Conservation (phyloP, 2,888 invertebrate genomes). For the Perizoma affinitatum region DNA sequence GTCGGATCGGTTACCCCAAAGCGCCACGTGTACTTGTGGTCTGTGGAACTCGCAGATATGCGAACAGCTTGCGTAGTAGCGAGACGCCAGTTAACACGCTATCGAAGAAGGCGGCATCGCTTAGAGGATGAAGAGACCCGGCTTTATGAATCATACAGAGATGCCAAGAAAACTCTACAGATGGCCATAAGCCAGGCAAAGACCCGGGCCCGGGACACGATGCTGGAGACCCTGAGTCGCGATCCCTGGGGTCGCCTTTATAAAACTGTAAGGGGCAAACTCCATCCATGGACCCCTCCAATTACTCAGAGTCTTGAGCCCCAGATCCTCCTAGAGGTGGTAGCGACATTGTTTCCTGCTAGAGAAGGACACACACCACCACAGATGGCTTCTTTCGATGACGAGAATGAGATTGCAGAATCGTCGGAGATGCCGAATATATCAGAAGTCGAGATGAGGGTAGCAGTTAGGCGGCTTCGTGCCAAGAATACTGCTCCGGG, state of each 20-base stretch:
- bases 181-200: neutral
- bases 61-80: slow-evolving; percentile 4
- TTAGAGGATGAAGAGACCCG: neutral
- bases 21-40: no score
- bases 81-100: slow-evolving; percentile 1
- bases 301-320: slow-evolving; percentile 17
- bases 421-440: no score
- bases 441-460: no score
- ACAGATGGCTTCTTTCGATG: neutral
- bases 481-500: neutral
- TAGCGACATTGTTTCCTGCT: slow-evolving; percentile 15
- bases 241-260: slow-evolving; percentile 5
- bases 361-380: slow-evolving; percentile 1
- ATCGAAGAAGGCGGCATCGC: slow-evolving; percentile 2
- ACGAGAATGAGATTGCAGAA: no score
- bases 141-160: slow-evolving; percentile 4
- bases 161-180: neutral
- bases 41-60: slow-evolving; percentile 4
- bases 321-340: slow-evolving; percentile 9
- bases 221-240: neutral
- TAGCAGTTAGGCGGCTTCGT: neutral
- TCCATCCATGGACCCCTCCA: slow-evolving; percentile 16
- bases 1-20: no score
- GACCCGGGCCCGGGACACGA: neutral
- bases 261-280: slow-evolving; percentile 12